phyloP scores from a whole-genome alignment of 2,113 vertebrate species.

The Nyctibius bracteatus region DNA sequence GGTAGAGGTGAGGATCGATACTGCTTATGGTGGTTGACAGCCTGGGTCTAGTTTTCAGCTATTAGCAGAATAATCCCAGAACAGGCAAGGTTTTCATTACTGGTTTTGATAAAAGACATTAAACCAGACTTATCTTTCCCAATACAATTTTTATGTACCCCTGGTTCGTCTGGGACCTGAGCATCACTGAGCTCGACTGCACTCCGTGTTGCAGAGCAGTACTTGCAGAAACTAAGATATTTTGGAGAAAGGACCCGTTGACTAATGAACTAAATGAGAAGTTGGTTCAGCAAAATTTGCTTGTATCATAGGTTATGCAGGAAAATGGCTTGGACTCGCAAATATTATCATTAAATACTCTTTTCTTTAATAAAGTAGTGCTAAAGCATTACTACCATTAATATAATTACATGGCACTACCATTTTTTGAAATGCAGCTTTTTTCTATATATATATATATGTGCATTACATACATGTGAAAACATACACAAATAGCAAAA shows the following conservation, averaged over 20 bases:
- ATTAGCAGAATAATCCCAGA: neutral
- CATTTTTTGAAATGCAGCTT: neutral
- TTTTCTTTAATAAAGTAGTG: neutral
- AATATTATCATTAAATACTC: neutral
- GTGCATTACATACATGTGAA: neutral
- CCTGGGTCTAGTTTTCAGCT: neutral
- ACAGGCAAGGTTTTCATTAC: neutral
- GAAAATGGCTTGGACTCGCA: neutral
- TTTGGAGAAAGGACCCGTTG: too few relatives aligned
- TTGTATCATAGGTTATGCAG: neutral
- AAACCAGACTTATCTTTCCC: neutral
- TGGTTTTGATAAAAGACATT: neutral
- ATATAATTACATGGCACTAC: neutral
- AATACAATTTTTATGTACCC: neutral
- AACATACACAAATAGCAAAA: neutral
- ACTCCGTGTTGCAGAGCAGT: too few relatives aligned
- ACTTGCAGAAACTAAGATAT: too few relatives aligned
- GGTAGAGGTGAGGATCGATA: neutral
- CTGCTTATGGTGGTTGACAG: neutral
- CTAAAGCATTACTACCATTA: neutral
- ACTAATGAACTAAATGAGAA: too few relatives aligned
- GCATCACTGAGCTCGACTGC: too few relatives aligned
- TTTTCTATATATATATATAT: rapidly evolving
- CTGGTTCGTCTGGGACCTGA: neutral
- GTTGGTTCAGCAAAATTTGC: too few relatives aligned